Base-by-base conservation (phyloP, 2,113 vertebrate genomes). In the human region DNA sequence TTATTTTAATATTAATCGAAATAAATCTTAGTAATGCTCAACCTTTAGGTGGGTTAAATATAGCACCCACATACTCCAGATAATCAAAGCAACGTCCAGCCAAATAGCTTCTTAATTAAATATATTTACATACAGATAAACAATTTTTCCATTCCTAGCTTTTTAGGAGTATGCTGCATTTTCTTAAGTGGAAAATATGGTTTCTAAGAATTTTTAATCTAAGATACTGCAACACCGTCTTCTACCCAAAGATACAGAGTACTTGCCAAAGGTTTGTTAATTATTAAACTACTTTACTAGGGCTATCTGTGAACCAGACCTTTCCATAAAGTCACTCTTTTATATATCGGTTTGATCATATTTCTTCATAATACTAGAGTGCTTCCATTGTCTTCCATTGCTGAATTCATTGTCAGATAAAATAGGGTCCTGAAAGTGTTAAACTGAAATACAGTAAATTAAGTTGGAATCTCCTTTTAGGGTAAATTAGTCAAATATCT, bases 111-210 rank as follows among this genome's bases (percentile, higher is more conserved):
- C 45, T 90, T 88, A 94, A 66, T 78, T 92, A 92, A 93, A 66
- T 87, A 76, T 94, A 90, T 66, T 84, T 84, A 50, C 27, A 57
- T 89, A 68, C 5, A 84, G 22, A 94, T 48, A 92, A 97, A 86
- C 13, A 90, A 3, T 83, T 95, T 95, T 83, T 70, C 35, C 13
- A 75, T 40, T 96, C 30, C 66, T 96, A 40, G 76, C 25, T 89
- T 88, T 94, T 91, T 40, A 95, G 43, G 64, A 90, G 30, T 83
- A 76, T 93, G 25, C 11, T 93, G 38, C 96, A 80, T 94, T 96
- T 96, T 88, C 14, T 96, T 87, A 57, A 87, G 70, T 87, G 72
- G 70, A 95, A 97, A 61, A 96, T 43, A 72, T 68, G 23, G 89
- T 92, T 94, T 96, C 73, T 96, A 50, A 59, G 50, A 25, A 90